Percentiles rank a stretch among this genome's conserved stretches.
Conservation (phyloP, 2,888 invertebrate genomes). For the Synergus itoensis region DNA sequence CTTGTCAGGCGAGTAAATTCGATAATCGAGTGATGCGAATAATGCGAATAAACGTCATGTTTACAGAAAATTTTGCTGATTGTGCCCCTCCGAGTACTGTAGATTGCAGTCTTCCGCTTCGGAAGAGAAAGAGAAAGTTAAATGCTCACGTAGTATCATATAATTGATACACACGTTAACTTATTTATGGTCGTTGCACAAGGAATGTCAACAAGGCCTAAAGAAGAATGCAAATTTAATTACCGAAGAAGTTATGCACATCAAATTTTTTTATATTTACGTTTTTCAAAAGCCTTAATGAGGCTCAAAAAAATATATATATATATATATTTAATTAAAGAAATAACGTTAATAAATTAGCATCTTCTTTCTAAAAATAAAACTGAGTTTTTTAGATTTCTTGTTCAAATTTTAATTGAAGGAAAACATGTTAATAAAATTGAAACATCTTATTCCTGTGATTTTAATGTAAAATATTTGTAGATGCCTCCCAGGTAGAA, state of each 20-base stretch:
- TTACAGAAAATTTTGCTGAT: constrained; percentile 18
- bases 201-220: background rate
- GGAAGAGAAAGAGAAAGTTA: constrained; percentile 26
- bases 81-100: background rate
- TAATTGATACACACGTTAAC: constrained; percentile 26
- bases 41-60: background rate
- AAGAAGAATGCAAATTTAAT: constrained; percentile 24
- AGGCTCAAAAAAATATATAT: background rate
- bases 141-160: background rate
- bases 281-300: background rate
- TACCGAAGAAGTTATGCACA: background rate
- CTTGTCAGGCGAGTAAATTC: background rate
- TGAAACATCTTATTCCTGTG: background rate
- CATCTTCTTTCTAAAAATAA: background rate
- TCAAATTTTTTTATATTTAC: constrained; percentile 3
- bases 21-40: background rate
- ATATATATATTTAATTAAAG: too few relatives aligned
- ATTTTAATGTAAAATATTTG: background rate
- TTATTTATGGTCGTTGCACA: constrained; percentile 27
- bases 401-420: background rate
- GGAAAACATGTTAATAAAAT: background rate
- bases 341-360: background rate
- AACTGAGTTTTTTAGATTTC: background rate
- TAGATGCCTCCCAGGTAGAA: background rate
- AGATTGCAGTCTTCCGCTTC: constrained; percentile 1